Conservation (phyloP, 2,113 vertebrate species). For the Pangasianodon hypophthalmus region DNA sequence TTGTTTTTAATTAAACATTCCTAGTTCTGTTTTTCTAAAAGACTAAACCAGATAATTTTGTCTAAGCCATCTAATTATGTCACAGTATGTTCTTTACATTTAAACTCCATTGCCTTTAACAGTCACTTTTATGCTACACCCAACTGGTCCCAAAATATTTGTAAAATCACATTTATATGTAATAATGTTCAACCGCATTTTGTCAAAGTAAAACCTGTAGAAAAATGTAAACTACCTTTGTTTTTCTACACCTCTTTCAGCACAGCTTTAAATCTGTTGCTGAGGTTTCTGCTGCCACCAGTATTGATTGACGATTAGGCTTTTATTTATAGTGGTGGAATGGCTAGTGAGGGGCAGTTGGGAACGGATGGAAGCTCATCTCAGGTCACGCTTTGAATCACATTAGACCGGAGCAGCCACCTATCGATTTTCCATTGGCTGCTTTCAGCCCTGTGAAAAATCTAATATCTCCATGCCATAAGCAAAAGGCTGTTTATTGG, state of each 20-base stretch:
- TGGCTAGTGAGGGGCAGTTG: slow-evolving; percentile 14
- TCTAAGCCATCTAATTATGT: not conserved
- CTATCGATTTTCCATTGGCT: slow-evolving; percentile 53
- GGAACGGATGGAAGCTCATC: not conserved
- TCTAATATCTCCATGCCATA: slow-evolving; percentile 42
- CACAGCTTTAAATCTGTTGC: slow-evolving; percentile 18
- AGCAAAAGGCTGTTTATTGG: not conserved
- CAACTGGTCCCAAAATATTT: not conserved
- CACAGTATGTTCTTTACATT: not conserved
- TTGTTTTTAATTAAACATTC: not conserved
- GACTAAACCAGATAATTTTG: not conserved
- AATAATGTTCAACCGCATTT: not conserved
- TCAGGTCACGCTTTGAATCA: slow-evolving; percentile 45
- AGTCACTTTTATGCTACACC: not conserved
- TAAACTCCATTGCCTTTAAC: not conserved
- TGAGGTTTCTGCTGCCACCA: not conserved
- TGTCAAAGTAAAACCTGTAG: not conserved
- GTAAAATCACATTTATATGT: not conserved
- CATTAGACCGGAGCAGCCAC: slow-evolving; percentile 45
- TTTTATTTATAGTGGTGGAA: slow-evolving; percentile 39
- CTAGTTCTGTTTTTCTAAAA: not conserved
- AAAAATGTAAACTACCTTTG: not conserved
- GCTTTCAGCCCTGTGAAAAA: slow-evolving; percentile 44
- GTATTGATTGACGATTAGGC: slow-evolving; percentile 45
- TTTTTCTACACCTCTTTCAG: not conserved